Evolutionary conservation across 2,797 vertebrate genomes (phyloP), one percentile per base, ranked within the genome.

Genomic region (Platyrinchus mystaceus): DNA sequence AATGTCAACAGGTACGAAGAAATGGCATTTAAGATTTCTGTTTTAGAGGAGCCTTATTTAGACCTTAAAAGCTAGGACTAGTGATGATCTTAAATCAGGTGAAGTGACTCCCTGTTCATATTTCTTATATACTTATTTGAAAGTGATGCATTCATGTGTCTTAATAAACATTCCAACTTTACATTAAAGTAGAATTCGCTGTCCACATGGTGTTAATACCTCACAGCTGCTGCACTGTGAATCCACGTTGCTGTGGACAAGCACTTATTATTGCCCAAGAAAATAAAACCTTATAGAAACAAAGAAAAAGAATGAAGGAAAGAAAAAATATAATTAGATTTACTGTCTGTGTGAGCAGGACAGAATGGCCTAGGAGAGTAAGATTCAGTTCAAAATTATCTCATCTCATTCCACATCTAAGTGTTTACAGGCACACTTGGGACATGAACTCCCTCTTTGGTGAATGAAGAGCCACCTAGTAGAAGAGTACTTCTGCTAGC

Each of bases 271-370:
- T 12, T n/a, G 27, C 30, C 23, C 27, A 46, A 59, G n/a, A 66
- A 74, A 50, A 7, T 2, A 83, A 90, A 85, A 49, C 6, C 7
- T 76, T 76, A 56, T 5, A 7, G 26, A 53, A 79, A 52, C n/a
- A 76, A 82, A 70, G 36, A 69, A 47, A 6, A 78, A 39, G 36
- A 76, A 83, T 15, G 9, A 83, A 68, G 23, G 18, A 85, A 64
- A 47, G 7, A 3, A 44, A 83, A 84, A 89, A 37, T 50, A 23
- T 6, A 26, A 39, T 43, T 22, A 67, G 3, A 10, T 26, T 84
- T 86, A 50, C 6, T 77, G 4, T 46, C 52, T 59, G 14, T 0
- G 0, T 68, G 7, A 68, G n/a, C 36, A 68, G 49, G 14, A 56
- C 44, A 60, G 26, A 39, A 79, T 16, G 74, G 17, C 15, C 21